phyloP scores from a whole-genome alignment of 1,140 invertebrate species.

The Zaprionus africanus region DNA sequence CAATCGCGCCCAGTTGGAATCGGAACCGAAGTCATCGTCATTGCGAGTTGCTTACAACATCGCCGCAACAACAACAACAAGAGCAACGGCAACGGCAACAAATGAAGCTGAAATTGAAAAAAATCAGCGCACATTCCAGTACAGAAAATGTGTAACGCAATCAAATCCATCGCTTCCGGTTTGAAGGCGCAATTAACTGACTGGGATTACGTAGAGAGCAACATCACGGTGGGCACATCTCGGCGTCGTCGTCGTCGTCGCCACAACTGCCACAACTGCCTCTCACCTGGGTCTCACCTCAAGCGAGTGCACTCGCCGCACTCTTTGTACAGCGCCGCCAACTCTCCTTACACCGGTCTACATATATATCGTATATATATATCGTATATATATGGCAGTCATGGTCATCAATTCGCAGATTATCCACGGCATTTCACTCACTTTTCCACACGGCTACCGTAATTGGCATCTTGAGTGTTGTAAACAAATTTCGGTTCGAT shows the following conservation, averaged over 20 bases:
- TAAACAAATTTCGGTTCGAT: constrained; percentile 70
- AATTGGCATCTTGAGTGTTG: constrained; percentile 73
- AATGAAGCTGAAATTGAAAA: constrained; percentile 56
- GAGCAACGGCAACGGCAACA: constrained; percentile 40
- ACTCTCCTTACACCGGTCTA: not conserved
- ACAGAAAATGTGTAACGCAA: constrained; percentile 80
- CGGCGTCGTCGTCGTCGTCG: not conserved
- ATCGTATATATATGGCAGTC: constrained; percentile 58
- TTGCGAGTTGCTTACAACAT: constrained; percentile 42
- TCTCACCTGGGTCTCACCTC: constrained; percentile 4
- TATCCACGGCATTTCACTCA: constrained; percentile 64
- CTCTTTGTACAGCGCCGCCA: constrained; percentile 31
- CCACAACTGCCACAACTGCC: not conserved
- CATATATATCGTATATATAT: constrained; percentile 2
- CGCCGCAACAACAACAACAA: constrained; percentile 29
- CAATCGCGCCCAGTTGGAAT: constrained; percentile 51
- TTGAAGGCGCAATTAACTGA: constrained; percentile 81
- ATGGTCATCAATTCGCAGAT: constrained; percentile 77
- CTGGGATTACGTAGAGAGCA: constrained; percentile 70
- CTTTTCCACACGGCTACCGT: constrained; percentile 43
- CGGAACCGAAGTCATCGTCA: constrained; percentile 53
- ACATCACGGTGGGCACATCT: constrained; percentile 31
- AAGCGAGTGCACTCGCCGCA: not conserved
- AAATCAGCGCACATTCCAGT: constrained; percentile 80
- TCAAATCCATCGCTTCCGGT: constrained; percentile 83